These are phyloP conservation scores for Rhyacophila evoluta DNA, from an alignment of 2,888 invertebrate species.

Conservation along the genomic window DNA sequence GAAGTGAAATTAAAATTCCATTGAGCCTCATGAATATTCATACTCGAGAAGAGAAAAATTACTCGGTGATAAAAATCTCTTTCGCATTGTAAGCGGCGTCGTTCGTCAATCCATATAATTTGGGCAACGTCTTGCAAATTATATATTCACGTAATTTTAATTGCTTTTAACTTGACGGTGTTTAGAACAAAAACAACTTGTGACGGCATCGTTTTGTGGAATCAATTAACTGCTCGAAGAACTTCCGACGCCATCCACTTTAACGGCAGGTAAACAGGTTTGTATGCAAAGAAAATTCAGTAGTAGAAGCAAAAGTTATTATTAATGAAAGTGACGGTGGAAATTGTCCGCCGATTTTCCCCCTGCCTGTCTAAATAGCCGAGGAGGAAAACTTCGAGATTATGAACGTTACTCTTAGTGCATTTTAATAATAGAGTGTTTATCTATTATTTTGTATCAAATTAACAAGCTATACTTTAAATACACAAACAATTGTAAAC, in stretches of 20 bases:
- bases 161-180: conserved; percentile 52
- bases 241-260: conserved; percentile 50
- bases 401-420: not conserved
- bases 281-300: conserved; percentile 47
- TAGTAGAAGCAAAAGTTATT: conserved; percentile 27
- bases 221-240: conserved; percentile 52
- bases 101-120: conserved; percentile 13
- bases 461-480: too few species aligned
- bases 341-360: conserved; percentile 8
- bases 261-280: conserved; percentile 51
- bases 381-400: not conserved
- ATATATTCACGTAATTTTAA: conserved; percentile 53
- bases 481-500: too few species aligned
- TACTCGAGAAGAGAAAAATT: not conserved
- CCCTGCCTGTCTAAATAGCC: not conserved
- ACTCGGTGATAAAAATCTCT: not conserved
- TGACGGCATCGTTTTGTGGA: conserved; percentile 51
- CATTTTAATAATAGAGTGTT: not conserved
- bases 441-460: not conserved
- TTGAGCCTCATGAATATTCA: not conserved
- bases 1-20: conserved; percentile 21
- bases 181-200: conserved; percentile 53
- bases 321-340: conserved; percentile 10
- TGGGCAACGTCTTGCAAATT: conserved; percentile 39
- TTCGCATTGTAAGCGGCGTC: conserved; percentile 23